A percentile compares a stretch with the other conserved stretches of the same genome.
Evolutionary conservation across 2,888 invertebrate genomes (phyloP).

Genomic region (Cremastinae sp.): DNA sequence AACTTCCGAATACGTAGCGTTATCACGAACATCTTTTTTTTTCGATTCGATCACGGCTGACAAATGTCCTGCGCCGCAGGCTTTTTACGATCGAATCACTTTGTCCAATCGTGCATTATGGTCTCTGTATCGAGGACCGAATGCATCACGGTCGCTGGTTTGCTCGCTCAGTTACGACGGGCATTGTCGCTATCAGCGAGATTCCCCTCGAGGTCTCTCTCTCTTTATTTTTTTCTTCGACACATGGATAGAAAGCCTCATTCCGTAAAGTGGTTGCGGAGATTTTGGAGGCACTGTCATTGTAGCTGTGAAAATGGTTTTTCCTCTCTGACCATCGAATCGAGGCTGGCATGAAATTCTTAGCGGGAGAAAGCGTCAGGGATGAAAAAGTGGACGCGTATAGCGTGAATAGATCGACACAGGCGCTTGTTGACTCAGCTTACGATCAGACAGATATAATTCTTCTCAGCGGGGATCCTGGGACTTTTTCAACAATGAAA

Average conservation of each 20-base stretch:
- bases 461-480: slow-evolving; percentile 25
- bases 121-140: slow-evolving; percentile 44
- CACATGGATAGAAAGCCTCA: slow-evolving; percentile 38
- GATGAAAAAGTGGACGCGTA: slow-evolving; percentile 26
- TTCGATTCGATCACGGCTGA: slow-evolving; percentile 20
- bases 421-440: slow-evolving; percentile 48
- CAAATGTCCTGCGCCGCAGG: slow-evolving; percentile 5
- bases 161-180: slow-evolving; percentile 35
- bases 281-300: slow-evolving; percentile 41
- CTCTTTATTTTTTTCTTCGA: slow-evolving; percentile 40
- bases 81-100: slow-evolving; percentile 46
- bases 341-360: slow-evolving; percentile 4
- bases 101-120: slow-evolving; percentile 50
- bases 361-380: slow-evolving; percentile 28
- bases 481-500: slow-evolving; percentile 18
- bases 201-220: slow-evolving; percentile 47
- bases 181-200: slow-evolving; percentile 42
- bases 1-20: too few species aligned
- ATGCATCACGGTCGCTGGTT: slow-evolving; percentile 46
- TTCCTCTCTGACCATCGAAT: slow-evolving; percentile 5
- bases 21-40: too few species aligned
- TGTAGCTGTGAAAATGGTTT: slow-evolving; percentile 37
- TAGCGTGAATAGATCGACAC: slow-evolving; percentile 14
- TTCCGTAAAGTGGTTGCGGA: slow-evolving; percentile 59
- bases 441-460: slow-evolving; percentile 20